These are phyloP conservation scores for Gila robusta DNA, from an alignment of 2,797 vertebrate species.

Conservation along the genomic window DNA sequence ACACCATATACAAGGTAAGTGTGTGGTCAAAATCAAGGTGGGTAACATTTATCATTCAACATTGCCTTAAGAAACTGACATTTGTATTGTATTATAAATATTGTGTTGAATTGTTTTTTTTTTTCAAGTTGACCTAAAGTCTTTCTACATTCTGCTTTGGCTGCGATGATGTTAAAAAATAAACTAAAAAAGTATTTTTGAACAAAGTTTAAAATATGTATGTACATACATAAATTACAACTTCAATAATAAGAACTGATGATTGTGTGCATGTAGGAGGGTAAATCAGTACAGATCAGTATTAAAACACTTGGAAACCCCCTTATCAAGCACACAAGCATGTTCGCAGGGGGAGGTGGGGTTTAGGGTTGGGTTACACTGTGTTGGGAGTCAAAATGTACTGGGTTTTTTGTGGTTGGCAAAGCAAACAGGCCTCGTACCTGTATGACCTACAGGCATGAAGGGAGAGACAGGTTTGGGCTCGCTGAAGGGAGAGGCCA, in stretches of 20 bases:
- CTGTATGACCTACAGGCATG: conserved; percentile 67
- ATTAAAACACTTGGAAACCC: neutral
- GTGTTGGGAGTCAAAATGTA: conserved; percentile 1
- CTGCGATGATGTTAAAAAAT: neutral
- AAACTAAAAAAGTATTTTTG: neutral
- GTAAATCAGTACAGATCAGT: neutral
- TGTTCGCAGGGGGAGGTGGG: neutral
- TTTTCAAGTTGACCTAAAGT: neutral
- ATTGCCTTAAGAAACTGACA: neutral
- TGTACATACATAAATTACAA: neutral
- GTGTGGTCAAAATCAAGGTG: conserved; percentile 58
- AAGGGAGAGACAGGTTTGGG: conserved; percentile 74
- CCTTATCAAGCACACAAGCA: neutral
- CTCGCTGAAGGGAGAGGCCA: conserved; percentile 81
- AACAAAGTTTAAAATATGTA: neutral
- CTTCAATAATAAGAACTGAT: neutral
- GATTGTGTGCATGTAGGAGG: neutral
- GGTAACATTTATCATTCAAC: conserved; percentile 1
- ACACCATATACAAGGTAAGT: conserved; percentile 72
- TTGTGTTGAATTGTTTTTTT: neutral
- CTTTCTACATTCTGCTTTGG: neutral
- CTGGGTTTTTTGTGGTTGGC: conserved; percentile 28
- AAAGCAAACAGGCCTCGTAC: conserved; percentile 59
- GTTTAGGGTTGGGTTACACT: conserved; percentile 46
- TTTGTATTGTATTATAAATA: neutral